phyloP scores from a whole-genome alignment of 2,797 vertebrate genomes.

The Pangasius krempfi region DNA sequence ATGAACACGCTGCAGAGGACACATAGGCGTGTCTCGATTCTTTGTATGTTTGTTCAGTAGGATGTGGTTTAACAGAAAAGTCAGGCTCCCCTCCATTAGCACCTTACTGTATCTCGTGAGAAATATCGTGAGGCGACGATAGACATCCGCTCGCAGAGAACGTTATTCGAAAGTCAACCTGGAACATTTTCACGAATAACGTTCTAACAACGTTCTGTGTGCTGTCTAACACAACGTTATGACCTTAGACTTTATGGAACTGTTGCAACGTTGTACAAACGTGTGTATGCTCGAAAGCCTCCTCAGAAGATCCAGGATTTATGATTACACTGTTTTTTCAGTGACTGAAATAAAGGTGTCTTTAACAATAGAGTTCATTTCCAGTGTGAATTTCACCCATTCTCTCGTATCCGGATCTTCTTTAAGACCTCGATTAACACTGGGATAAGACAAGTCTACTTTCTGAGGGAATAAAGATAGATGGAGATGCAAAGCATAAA shows the following conservation, averaged over 20 bases:
- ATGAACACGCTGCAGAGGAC: not conserved
- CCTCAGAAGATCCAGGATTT: not conserved
- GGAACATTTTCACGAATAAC: not conserved
- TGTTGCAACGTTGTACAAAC: not conserved
- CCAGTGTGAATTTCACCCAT: not conserved
- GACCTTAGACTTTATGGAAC: not conserved
- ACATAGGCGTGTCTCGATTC: not conserved
- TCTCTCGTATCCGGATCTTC: not conserved
- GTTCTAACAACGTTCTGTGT: not conserved
- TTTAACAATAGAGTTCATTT: not conserved
- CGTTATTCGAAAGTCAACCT: not conserved
- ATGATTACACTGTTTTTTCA: not conserved
- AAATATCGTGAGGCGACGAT: not conserved
- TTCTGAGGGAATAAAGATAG: not conserved
- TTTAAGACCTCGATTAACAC: not conserved
- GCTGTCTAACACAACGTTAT: not conserved
- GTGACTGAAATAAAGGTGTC: not conserved
- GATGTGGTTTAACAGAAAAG: conserved; percentile 74
- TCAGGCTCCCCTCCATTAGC: not conserved
- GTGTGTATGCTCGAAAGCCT: not conserved
- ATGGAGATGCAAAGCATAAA: not conserved
- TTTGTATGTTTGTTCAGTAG: conserved; percentile 55
- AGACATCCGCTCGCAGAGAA: not conserved
- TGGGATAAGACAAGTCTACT: too few relatives aligned
- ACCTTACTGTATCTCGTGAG: not conserved